Evolutionary conservation across 1,140 invertebrate genomes (phyloP).

Genomic region (Drusus annulatus): DNA sequence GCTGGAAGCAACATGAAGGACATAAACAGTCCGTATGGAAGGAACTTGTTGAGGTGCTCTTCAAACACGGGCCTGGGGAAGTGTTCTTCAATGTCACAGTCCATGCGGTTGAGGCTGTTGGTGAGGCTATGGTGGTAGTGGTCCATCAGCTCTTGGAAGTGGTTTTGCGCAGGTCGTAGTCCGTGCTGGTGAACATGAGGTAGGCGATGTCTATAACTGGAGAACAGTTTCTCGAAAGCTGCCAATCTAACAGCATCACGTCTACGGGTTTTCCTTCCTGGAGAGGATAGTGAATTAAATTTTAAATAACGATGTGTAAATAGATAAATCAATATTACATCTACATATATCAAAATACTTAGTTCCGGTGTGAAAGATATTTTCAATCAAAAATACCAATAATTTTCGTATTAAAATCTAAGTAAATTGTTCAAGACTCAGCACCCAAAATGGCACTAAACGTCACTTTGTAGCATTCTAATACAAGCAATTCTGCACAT

Average conservation of each 20-base stretch:
- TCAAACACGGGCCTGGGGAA: conserved; percentile 38
- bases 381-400: no score
- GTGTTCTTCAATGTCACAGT: conserved; percentile 33
- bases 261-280: conserved; percentile 46
- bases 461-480: no score
- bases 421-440: no score
- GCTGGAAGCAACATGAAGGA: conserved; percentile 33
- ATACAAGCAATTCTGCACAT: no score
- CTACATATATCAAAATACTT: no score
- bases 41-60: conserved; percentile 37
- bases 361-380: no score
- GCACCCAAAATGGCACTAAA: no score
- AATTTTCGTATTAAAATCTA: no score
- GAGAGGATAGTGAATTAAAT: no score
- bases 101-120: conserved; percentile 29
- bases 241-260: conserved; percentile 53
- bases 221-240: conserved; percentile 34
- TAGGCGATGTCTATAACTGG: conserved; percentile 47
- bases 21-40: conserved; percentile 40
- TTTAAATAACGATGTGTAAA: no score
- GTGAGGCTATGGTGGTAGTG: conserved; percentile 48
- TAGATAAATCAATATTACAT: no score
- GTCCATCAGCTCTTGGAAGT: conserved; percentile 40
- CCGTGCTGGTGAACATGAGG: conserved; percentile 46
- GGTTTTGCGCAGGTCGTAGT: conserved; percentile 30